Evolutionary conservation across 2,113 vertebrate genomes (phyloP), one percentile per base, ranked within the genome.

Genomic region (Casuarius casuarius): DNA sequence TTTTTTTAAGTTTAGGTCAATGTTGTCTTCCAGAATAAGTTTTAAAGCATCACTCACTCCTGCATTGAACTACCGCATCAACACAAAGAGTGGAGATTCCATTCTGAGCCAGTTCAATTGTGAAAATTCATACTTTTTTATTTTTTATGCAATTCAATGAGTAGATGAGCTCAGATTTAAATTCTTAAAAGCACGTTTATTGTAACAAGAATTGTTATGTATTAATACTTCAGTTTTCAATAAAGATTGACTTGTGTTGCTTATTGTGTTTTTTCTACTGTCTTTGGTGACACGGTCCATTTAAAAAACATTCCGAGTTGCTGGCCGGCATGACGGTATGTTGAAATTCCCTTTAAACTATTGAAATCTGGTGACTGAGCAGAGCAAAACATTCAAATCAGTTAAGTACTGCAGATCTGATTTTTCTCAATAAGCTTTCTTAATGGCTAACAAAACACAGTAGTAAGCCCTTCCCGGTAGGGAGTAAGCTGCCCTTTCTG

Each of bases 181-280:
- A 98, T 98, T 98, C 98, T 98, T 98, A 97, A 98, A 98, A 98
- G 98, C 98, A 98, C 98, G 98, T 98, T 98, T 98, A 98, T 98
- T 98, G 98, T 98, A 98, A 98, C 97, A 98, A 98, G 97, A 98
- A 98, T 98, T 98, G 98, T 98, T 98, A 98, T 98, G 98, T 98
- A 98, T 98, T 98, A 98, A 98, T 98, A 98, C 98, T 98, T 98
- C 98, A 97, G 98, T 98, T 98, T 98, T 98, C 98, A 98, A 98
- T 98, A 98, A 98, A 98, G 98, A 98, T 98, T 98, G 98, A 98
- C 97, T 98, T 98, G 98, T 98, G 98, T 98, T 98, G 98, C 98
- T 98, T 98, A 96, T 90, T 73, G 52, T 95, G 85, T 66, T 22
- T 42, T 85, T 92, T 52, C 58, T 94, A 0, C 65, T 78, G 66